These are phyloP conservation scores for Tetragnatha montana DNA, from an alignment of 2,888 invertebrate species.

Conservation along the genomic window DNA sequence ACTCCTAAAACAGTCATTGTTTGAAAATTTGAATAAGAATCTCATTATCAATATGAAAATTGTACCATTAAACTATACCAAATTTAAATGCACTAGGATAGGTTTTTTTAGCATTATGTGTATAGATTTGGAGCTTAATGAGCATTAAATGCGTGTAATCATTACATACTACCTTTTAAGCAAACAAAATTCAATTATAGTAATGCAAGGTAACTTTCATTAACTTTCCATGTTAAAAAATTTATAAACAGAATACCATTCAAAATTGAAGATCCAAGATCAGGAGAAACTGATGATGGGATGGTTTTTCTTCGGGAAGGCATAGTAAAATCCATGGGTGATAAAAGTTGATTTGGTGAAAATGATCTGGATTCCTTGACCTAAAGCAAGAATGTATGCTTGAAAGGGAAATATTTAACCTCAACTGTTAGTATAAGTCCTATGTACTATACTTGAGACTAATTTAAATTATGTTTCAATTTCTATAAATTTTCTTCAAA, in stretches of 20 bases:
- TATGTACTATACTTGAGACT: too few species aligned
- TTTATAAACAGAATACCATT: slow-evolving; percentile 36
- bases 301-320: slow-evolving; percentile 40
- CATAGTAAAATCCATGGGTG: slow-evolving; percentile 62
- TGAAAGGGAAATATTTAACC: too few species aligned
- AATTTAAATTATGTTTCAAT: too few species aligned
- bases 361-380: slow-evolving; percentile 55
- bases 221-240: not conserved
- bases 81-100: not conserved
- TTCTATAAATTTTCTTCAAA: too few species aligned
- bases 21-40: not conserved
- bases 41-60: not conserved
- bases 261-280: slow-evolving; percentile 30
- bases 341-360: slow-evolving; percentile 59
- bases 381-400: slow-evolving; percentile 13
- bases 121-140: not conserved
- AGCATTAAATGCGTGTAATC: not conserved
- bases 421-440: too few species aligned
- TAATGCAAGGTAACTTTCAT: not conserved
- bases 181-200: not conserved
- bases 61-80: not conserved
- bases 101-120: not conserved
- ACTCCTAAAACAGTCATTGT: not conserved
- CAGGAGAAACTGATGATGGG: slow-evolving; percentile 62
- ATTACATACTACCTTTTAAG: not conserved